Evolutionary conservation across 2,113 vertebrate species (phyloP).

Genomic region (Blennius ocellaris): DNA sequence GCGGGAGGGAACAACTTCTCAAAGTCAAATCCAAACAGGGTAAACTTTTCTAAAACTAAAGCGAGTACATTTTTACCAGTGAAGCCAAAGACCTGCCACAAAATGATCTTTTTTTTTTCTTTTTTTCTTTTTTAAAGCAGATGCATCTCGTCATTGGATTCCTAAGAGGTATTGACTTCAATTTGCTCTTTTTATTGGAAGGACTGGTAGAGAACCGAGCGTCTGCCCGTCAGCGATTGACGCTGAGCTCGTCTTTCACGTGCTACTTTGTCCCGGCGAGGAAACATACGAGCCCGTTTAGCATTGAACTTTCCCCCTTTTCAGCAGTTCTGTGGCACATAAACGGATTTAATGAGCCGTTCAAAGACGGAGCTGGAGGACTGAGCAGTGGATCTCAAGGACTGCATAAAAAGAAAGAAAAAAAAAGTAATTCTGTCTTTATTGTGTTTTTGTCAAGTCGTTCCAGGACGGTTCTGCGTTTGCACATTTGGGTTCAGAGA

Average conservation of each 20-base stretch:
- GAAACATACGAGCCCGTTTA: too few relatives aligned
- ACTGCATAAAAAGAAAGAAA: slow-evolving; percentile 45
- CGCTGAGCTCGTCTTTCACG: slow-evolving; percentile 5
- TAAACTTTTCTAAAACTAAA: not conserved
- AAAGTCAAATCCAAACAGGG: not conserved
- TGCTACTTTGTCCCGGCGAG: too few relatives aligned
- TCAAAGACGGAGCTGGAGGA: too few relatives aligned
- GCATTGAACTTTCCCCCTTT: not conserved
- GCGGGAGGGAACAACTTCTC: not conserved
- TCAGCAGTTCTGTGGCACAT: slow-evolving; percentile 75
- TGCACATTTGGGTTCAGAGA: slow-evolving; percentile 67
- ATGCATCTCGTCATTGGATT: not conserved
- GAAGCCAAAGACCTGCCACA: slow-evolving; percentile 65
- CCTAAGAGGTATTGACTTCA: not conserved
- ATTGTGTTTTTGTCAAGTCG: slow-evolving; percentile 44
- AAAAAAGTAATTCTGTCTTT: slow-evolving; percentile 22
- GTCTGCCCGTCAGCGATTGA: not conserved
- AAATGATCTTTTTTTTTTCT: not conserved
- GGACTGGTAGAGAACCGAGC: too few relatives aligned
- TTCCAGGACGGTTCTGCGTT: slow-evolving; percentile 46
- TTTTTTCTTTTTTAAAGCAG: not conserved
- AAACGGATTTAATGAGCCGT: slow-evolving; percentile 44
- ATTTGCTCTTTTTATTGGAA: not conserved
- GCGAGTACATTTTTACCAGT: slow-evolving; percentile 1
- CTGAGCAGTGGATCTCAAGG: slow-evolving; percentile 41